Percentiles rank a stretch among this genome's conserved stretches.
phyloP scores from a whole-genome alignment of 2,888 invertebrate species.

The Allolobophora icterica region DNA sequence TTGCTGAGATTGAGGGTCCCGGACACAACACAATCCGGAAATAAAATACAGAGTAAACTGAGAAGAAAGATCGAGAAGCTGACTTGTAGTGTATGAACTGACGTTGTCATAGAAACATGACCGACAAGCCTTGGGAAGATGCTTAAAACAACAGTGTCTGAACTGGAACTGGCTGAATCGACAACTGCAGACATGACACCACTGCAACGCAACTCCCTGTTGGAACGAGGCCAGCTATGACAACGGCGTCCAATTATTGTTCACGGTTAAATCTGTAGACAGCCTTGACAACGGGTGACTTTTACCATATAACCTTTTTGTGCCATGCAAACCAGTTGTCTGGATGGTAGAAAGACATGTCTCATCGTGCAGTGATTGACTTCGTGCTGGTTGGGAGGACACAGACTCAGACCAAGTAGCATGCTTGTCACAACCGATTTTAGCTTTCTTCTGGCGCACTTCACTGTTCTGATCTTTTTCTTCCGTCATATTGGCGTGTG shows the following conservation, averaged over 20 bases:
- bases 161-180: background rate
- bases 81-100: constrained; percentile 2
- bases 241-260: background rate
- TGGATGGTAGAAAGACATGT: background rate
- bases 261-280: background rate
- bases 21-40: background rate
- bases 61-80: constrained; percentile 17
- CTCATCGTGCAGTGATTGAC: background rate
- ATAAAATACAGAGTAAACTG: constrained; percentile 6
- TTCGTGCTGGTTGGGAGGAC: background rate
- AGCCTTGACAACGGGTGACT: constrained; percentile 10
- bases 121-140: background rate
- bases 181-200: background rate
- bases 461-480: background rate
- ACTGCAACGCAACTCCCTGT: background rate
- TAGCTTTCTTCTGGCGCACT: background rate
- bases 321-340: background rate
- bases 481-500: background rate
- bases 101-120: constrained; percentile 7
- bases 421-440: background rate
- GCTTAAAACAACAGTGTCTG: background rate
- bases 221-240: background rate
- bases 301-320: constrained; percentile 7
- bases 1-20: background rate
- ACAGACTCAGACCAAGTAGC: background rate